phyloP scores from a whole-genome alignment of 2,888 invertebrate species.

The Epirrita christyi region DNA sequence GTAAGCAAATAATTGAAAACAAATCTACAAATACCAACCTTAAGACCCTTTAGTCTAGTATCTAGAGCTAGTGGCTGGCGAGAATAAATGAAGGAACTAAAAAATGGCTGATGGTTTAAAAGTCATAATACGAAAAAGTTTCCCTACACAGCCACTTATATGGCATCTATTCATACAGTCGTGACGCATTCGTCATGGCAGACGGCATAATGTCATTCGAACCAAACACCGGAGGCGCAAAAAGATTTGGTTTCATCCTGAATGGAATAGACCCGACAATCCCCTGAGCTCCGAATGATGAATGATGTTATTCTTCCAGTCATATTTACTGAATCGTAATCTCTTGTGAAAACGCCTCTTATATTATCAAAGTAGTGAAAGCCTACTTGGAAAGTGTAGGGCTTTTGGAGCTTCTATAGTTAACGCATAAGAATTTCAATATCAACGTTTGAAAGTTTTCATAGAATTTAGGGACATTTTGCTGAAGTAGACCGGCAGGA shows the following conservation, averaged over 20 bases:
- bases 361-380: constrained; percentile 20
- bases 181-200: constrained; percentile 55
- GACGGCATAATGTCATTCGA: constrained; percentile 58
- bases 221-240: constrained; percentile 59
- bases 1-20: too few relatives aligned
- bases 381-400: constrained; percentile 14
- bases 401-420: constrained; percentile 8
- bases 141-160: constrained; percentile 41
- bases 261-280: constrained; percentile 66
- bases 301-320: constrained; percentile 78
- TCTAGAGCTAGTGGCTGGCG: too few relatives aligned
- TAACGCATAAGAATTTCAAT: not conserved
- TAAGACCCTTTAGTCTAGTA: too few relatives aligned
- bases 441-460: too few relatives aligned
- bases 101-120: not conserved
- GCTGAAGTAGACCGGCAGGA: too few relatives aligned
- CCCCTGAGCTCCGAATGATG: constrained; percentile 76
- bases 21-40: too few relatives aligned
- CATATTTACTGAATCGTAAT: constrained; percentile 67
- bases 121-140: constrained; percentile 36
- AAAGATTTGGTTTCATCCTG: constrained; percentile 74
- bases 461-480: too few relatives aligned
- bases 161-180: constrained; percentile 50
- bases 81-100: not conserved
- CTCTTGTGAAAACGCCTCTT: constrained; percentile 50